Evolutionary conservation across 2,888 invertebrate genomes (phyloP), one percentile per base, ranked within the genome.

Genomic region (Ptilodon capucinus): DNA sequence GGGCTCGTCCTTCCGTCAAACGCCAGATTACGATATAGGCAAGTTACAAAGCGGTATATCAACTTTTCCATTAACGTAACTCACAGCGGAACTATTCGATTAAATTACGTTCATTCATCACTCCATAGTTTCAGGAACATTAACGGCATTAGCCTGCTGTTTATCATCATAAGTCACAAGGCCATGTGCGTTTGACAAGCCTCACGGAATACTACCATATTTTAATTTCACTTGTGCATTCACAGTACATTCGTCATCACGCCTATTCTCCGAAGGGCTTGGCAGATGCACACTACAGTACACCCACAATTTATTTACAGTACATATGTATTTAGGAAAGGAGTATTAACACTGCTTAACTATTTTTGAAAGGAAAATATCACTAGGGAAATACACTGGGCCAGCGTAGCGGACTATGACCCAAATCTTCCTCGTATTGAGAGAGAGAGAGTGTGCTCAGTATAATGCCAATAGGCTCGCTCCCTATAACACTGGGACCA

Each of bases 61-160:
- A 59, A 51, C 54, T 60, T 59, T 63, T 54, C 54, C 46, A 47
- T 51, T 48, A 54, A 39, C 47, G 32, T 13, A 47, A 45, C 40
- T 7, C 46, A 50, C 25, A 44, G 46, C 8, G 1, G 13, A 63
- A 59, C 64, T 60, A 60, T 63, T 63, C 51, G 45, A 60, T 59
- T 39, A 60, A 58, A 60, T 62, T 50, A 46, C 48, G 25, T 51
- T 55, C 46, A 61, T 61, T 61, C 50, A 60, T 60, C 64, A 61
- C 44, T 44, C 41, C 11, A 44, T 60, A 53, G 60, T 53, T 51
- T 14, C 23, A 23, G 43, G 35, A 19, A 35, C 21, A 35, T 35
- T 35, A 35, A 16, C 35, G 36, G 54, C 50, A 51, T 48, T 54
- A 55, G 30, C 40, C 11, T 49, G 57, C 60, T 53, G 64, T 64